Evolutionary conservation across 2,888 invertebrate species (phyloP), one percentile per base, ranked within the genome.

Genomic region (Ethmia dodecea): DNA sequence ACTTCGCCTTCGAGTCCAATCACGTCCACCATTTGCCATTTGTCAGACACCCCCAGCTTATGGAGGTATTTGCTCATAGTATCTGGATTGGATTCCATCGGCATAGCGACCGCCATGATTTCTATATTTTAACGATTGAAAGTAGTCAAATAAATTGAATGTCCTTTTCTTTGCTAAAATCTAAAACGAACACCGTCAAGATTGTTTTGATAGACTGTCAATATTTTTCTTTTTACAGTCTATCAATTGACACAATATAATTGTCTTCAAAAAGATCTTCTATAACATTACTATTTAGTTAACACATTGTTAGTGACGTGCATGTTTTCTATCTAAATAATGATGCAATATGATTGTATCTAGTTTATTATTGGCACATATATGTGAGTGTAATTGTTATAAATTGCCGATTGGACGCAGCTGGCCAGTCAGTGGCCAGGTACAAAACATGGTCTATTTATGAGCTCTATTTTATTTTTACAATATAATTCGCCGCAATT

Each of bases 21-120:
- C n/a, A 99, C 94, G 86, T 99, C 99, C 24, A 92, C 91, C 60
- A 98, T 89, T 42, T 90, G 89, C 92, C 94, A 97, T 56, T 91
- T 89, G 18, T 89, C 83, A 4, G 93, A 90, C 27, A 97, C 94
- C 13, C 97, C 97, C 57, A 97, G 70, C 56, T 91, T 90, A 49
- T 90, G 88, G 49, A 93, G 84, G 66, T 93, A 94, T 86, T 93
- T 88, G 49, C 86, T 89, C 73, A 89, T 86, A 3, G 87, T 88
- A 52, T 89, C 89, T 0, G 89, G 89, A 50, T 89, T 89, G 0
- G 89, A 88, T 55, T 89, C 89, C 67, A 89, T 77, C 1, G 79
- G 74, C 28, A 79, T 42, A 22, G 67, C 64, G 9, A 60, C 55
- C 6, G 76, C 63, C 75, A 78, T 78, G 12, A 20, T 45, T n/a